A percentile compares a stretch with the other conserved stretches of the same genome.
Evolutionary conservation across 2,888 invertebrate genomes (phyloP).

Genomic region (Pterobdella sp.): DNA sequence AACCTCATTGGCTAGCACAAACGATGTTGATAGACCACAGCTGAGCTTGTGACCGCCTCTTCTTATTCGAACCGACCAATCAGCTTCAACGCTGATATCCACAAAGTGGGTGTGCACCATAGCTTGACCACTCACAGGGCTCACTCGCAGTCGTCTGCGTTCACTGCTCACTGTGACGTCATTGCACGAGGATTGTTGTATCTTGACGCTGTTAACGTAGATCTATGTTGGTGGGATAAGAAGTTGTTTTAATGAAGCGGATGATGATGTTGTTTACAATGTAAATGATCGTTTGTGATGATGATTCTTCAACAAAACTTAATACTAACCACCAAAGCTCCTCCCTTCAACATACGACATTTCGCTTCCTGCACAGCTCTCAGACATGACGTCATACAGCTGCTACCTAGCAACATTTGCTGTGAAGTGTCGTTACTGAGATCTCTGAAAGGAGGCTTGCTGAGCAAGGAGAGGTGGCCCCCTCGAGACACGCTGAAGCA

Average conservation of each 20-base stretch:
- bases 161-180: slow-evolving; percentile 50
- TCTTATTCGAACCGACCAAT: slow-evolving; percentile 43
- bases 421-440: slow-evolving; percentile 47
- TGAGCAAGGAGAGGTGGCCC: slow-evolving; percentile 23
- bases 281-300: neutral
- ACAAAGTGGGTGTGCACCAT: slow-evolving; percentile 48
- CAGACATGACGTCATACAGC: slow-evolving; percentile 44
- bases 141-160: slow-evolving; percentile 45
- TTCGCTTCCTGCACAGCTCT: slow-evolving; percentile 46
- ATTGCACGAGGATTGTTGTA: slow-evolving; percentile 47
- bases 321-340: slow-evolving; percentile 42
- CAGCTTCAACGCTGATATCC: slow-evolving; percentile 49
- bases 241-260: neutral
- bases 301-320: neutral
- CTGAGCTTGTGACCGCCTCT: slow-evolving; percentile 43
- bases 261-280: neutral
- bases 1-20: slow-evolving; percentile 34
- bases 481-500: slow-evolving; percentile 34
- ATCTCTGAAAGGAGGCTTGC: slow-evolving; percentile 41
- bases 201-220: slow-evolving; percentile 48
- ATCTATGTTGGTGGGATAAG: slow-evolving; percentile 19
- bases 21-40: slow-evolving; percentile 33
- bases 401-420: slow-evolving; percentile 45
- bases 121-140: slow-evolving; percentile 44
- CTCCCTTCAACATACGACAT: slow-evolving; percentile 44